Percentiles rank a stretch among this genome's conserved stretches.
Conservation (phyloP, 2,113 vertebrate species). For the Gallinago media region DNA sequence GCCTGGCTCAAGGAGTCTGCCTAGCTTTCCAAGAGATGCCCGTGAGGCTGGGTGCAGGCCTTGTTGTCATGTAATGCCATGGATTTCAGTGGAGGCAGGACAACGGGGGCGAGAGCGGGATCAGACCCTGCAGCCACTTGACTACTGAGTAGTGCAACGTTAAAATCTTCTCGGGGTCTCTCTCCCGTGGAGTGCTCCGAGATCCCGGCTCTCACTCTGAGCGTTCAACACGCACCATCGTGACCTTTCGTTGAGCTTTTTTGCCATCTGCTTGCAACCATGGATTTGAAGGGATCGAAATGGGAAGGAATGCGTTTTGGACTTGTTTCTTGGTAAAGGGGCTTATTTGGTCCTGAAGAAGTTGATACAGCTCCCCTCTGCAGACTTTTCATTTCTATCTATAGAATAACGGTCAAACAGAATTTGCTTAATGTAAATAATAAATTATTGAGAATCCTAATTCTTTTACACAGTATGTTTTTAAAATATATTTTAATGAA, state of each 20-base stretch:
- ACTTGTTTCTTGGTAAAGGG: background rate
- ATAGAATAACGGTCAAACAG: slow-evolving; percentile 63
- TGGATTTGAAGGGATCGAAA: background rate
- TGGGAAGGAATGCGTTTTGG: background rate
- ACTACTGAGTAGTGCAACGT: background rate
- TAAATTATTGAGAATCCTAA: slow-evolving; percentile 87
- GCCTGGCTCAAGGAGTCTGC: background rate
- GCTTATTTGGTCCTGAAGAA: background rate
- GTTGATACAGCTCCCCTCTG: background rate
- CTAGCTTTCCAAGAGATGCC: background rate
- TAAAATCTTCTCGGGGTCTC: background rate
- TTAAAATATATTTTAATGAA: slow-evolving; percentile 85
- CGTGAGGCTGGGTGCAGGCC: background rate
- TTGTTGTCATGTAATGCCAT: background rate
- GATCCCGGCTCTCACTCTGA: background rate
- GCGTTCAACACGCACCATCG: background rate
- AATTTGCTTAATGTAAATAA: slow-evolving; percentile 83
- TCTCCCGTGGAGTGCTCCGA: background rate
- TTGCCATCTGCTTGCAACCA: background rate
- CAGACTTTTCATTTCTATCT: slow-evolving; percentile 11
- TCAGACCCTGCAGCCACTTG: background rate
- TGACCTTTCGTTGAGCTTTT: background rate
- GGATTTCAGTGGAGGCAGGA: background rate
- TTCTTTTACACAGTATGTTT: slow-evolving; percentile 82
- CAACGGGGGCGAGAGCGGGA: background rate